Conservation (phyloP, 2,888 invertebrate species). For the Dicranocentrus wangi region DNA sequence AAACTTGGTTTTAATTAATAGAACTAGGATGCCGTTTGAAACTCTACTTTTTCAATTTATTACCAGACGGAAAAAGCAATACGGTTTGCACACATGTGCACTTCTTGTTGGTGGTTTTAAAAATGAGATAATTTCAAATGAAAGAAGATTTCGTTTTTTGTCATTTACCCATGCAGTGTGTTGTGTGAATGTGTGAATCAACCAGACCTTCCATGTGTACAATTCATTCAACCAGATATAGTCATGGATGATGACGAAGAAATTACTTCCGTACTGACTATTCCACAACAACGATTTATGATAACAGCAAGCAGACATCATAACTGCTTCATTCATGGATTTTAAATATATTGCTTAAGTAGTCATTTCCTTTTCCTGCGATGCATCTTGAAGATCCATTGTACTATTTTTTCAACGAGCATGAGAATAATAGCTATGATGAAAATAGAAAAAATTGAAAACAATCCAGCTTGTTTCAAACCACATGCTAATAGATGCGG, state of each 20-base stretch:
- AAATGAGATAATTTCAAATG: no score
- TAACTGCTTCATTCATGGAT: slow-evolving; percentile 14
- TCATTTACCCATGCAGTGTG: no score
- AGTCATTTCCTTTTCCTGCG: not conserved
- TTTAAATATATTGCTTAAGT: not conserved
- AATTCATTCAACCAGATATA: not conserved
- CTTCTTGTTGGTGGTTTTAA: no score
- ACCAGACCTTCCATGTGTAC: no score
- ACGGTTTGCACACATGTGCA: no score
- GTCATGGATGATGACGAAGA: no score
- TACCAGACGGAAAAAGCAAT: not conserved
- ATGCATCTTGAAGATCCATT: not conserved
- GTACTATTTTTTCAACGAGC: not conserved
- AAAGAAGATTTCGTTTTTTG: no score
- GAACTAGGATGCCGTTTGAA: slow-evolving; percentile 1
- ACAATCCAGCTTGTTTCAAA: slow-evolving; percentile 21
- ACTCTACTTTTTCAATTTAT: not conserved
- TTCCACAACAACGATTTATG: not conserved
- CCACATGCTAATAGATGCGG: not conserved
- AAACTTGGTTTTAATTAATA: slow-evolving; percentile 17
- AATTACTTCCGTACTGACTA: slow-evolving; percentile 18
- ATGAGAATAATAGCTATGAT: not conserved
- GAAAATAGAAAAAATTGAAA: slow-evolving; percentile 24
- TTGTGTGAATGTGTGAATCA: no score
- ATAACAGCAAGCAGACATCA: slow-evolving; percentile 11